Evolutionary conservation across 2,888 invertebrate genomes (phyloP).

Genomic region (Ptychoptera albimana): DNA sequence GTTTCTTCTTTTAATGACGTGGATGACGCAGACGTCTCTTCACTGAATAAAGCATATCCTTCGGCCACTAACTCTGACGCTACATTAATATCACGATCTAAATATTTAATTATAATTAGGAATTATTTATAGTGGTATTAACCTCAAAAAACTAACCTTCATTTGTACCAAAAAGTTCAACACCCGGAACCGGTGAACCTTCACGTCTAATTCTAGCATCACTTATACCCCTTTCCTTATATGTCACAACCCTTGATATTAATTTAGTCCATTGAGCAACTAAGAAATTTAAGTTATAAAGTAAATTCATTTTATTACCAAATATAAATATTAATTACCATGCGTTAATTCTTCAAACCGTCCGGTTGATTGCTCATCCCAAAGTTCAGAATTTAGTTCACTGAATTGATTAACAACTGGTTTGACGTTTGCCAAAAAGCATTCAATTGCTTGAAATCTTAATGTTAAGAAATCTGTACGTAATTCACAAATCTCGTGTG

Average conservation of each 20-base stretch:
- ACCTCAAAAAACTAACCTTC: conserved; percentile 30
- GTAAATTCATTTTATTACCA: conserved; percentile 12
- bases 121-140: background rate
- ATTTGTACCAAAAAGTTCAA: conserved; percentile 55
- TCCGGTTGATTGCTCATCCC: conserved; percentile 46
- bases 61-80: conserved; percentile 3
- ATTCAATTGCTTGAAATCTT: conserved; percentile 67
- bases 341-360: conserved; percentile 55
- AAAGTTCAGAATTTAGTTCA: conserved; percentile 29
- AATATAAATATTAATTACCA: conserved; percentile 22
- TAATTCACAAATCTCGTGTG: conserved; percentile 51
- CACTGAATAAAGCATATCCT: background rate
- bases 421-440: conserved; percentile 59
- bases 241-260: conserved; percentile 57
- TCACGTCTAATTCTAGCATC: conserved; percentile 31
- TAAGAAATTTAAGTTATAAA: conserved; percentile 13
- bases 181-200: conserved; percentile 58
- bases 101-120: background rate
- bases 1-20: background rate
- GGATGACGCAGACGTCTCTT: background rate
- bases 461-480: conserved; percentile 44
- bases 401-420: conserved; percentile 29
- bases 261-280: conserved; percentile 69
- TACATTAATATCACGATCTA: conserved; percentile 5
- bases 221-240: conserved; percentile 38